These are phyloP conservation scores for Periphyllus acericola DNA, from an alignment of 2,888 invertebrate species.

Conservation along the genomic window DNA sequence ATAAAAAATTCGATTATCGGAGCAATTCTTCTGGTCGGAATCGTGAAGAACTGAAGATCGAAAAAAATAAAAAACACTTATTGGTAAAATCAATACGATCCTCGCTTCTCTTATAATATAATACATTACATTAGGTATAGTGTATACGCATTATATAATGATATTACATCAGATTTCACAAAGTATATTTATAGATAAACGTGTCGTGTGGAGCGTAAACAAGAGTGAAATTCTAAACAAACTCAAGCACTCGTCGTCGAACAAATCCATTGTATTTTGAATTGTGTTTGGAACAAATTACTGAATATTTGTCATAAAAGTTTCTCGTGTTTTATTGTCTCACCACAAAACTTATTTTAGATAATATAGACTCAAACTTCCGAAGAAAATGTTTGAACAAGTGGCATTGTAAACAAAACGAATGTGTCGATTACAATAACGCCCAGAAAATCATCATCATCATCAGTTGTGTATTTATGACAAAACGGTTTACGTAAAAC, in stretches of 20 bases:
- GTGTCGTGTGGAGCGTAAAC: not conserved
- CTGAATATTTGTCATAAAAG: constrained; percentile 28
- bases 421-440: constrained; percentile 19
- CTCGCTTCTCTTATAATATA: not conserved
- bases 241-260: not conserved
- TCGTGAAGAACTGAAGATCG: no score
- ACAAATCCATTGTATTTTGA: constrained; percentile 10
- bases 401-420: not conserved
- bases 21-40: no score
- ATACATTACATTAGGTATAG: not conserved
- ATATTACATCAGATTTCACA: not conserved
- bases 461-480: not conserved
- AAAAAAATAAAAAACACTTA: no score
- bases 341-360: constrained; percentile 19
- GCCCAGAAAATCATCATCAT: not conserved
- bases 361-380: not conserved
- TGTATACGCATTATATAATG: not conserved
- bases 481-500: no score
- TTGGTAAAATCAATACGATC: no score
- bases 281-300: constrained; percentile 13
- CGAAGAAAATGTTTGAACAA: constrained; percentile 17
- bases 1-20: no score
- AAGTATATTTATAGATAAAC: not conserved
- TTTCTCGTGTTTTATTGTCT: constrained; percentile 32
- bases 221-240: constrained; percentile 2